Evolutionary conservation across 2,797 vertebrate species (phyloP), one percentile per base, ranked within the genome.

Genomic region (Periophthalmus magnuspinnatus): DNA sequence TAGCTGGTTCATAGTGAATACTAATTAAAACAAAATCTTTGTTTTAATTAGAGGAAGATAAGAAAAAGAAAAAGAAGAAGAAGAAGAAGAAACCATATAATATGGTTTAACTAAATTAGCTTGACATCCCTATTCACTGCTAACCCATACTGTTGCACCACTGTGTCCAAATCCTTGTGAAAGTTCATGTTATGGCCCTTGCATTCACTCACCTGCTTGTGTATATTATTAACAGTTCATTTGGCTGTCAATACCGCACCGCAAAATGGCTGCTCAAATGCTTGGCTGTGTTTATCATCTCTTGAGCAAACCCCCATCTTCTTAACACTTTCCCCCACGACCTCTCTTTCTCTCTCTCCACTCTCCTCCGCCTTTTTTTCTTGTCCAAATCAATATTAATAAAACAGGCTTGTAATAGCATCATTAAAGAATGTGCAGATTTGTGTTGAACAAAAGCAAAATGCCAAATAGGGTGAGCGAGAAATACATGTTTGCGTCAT

Each of bases 161-260:
- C 8, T 48, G 17, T 50, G 45, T 50, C 16, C 45, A 50, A 45
- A 16, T 52, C 11, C 14, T 48, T n/a, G 13, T 24, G 11, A 16
- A 47, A 16, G n/a, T 5, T 24, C 38, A 24, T 45, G 19, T 21
- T 16, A 38, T 63, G 22, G 21, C n/a, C 47, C 9, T 24, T 65
- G 28, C 17, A 33, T 65, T 65, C 47, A 65, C 70, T 72, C 21
- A 17, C 1, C 16, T 69, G 16, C 24, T 55, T 58, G 69, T 72
- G n/a, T 59, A 59, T 61, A 45, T 33, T 72, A 34, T 85, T 84
- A 84, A 84, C 77, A 79, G 75, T 81, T 87, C 77, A 84, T 80
- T 85, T 82, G 81, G 61, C 75, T 81, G 77, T 87, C 84, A 83
- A 86, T 67, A 72, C 63, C 64, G 77, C 76, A 79, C 81, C 88